These are phyloP conservation scores for Lateolabrax maculatus DNA, from an alignment of 2,797 vertebrate genomes.

Conservation along the genomic window DNA sequence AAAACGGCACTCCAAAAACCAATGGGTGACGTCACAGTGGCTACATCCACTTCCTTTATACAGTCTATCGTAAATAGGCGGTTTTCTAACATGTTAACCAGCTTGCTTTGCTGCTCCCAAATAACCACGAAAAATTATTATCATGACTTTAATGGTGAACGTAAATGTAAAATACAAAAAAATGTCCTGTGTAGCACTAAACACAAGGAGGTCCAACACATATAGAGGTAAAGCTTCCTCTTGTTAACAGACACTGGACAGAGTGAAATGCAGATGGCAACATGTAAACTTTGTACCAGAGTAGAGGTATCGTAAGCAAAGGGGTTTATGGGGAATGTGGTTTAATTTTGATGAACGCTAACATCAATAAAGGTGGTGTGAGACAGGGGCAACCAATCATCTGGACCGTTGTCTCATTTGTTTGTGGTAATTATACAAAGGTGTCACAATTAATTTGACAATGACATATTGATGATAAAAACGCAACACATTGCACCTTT, in stretches of 20 bases:
- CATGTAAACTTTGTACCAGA: conserved; percentile 6
- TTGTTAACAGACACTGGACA: not conserved
- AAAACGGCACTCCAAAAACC: no score
- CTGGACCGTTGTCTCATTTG: conserved; percentile 65
- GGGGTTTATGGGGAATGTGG: conserved; percentile 36
- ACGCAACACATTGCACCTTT: conserved; percentile 28
- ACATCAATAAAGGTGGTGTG: conserved; percentile 61
- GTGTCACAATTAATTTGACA: conserved; percentile 73
- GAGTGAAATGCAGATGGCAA: not conserved
- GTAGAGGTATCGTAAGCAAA: not conserved
- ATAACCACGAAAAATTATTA: not conserved
- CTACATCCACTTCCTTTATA: no score
- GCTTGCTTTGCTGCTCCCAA: not conserved
- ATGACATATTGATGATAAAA: conserved; percentile 62
- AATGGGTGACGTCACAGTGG: no score
- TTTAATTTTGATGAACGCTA: conserved; percentile 50
- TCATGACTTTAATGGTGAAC: not conserved
- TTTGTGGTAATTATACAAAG: conserved; percentile 67
- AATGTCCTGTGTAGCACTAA: not conserved
- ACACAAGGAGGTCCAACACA: not conserved
- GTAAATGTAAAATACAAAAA: not conserved
- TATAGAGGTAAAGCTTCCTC: not conserved
- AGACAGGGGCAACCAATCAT: conserved; percentile 68
- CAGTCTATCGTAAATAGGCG: no score
- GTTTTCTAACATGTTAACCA: not conserved